Evolutionary conservation across 1,140 invertebrate genomes (phyloP).

Genomic region (Heliconius melpomene): DNA sequence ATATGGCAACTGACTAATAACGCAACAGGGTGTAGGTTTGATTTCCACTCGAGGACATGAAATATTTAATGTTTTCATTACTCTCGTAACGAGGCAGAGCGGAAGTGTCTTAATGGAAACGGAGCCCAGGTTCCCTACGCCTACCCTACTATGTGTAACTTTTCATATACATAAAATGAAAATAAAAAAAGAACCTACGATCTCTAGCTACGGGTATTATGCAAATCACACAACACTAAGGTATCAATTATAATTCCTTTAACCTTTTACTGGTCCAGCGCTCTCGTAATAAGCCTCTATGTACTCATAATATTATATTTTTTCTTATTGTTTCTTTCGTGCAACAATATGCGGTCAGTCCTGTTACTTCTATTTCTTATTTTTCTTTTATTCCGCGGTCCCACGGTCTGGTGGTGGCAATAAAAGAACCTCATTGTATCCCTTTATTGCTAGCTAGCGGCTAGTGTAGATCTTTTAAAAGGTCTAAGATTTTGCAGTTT

Average conservation of each 20-base stretch:
- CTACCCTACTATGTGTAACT: neutral
- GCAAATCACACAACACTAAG: neutral
- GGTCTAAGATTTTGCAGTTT: neutral
- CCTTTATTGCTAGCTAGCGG: constrained; percentile 1
- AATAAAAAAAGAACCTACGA: neutral
- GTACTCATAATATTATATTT: neutral
- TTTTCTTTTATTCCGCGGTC: neutral
- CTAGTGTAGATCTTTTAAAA: neutral
- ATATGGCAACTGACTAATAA: no score
- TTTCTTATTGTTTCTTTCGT: neutral
- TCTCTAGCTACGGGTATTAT: no score
- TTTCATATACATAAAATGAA: neutral
- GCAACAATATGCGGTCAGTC: constrained; percentile 12
- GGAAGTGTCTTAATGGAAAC: neutral
- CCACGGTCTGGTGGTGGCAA: constrained; percentile 8
- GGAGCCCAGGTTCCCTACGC: neutral
- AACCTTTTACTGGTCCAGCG: neutral
- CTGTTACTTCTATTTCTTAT: neutral
- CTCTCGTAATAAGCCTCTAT: neutral
- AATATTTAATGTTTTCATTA: no score
- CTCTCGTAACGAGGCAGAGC: no score
- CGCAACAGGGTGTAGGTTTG: no score
- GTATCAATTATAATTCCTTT: neutral
- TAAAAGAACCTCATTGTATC: neutral
- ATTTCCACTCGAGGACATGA: no score